Percentiles rank a stretch among this genome's conserved stretches.
Conservation (phyloP, 2,888 invertebrate species). For the Machimus atricapillus region DNA sequence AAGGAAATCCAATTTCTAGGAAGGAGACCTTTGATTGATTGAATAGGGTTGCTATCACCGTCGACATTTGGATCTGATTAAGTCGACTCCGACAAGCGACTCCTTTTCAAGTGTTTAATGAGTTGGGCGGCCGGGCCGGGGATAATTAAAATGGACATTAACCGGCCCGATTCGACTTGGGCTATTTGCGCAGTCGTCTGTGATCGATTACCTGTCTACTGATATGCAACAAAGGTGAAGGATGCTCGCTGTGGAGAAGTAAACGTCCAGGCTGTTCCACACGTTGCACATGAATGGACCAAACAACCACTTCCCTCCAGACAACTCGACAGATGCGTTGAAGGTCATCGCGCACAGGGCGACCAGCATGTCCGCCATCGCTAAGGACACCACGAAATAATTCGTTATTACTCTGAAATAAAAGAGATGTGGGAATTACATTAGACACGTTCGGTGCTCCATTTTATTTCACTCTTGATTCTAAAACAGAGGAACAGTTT, state of each 20-base stretch:
- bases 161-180: not conserved
- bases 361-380: slow-evolving; percentile 92
- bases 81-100: slow-evolving; percentile 3
- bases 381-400: slow-evolving; percentile 94
- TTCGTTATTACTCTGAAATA: slow-evolving; percentile 82
- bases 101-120: not conserved
- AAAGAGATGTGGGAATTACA: not conserved
- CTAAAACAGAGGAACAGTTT: not conserved
- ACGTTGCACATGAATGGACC: slow-evolving; percentile 93
- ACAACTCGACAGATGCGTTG: slow-evolving; percentile 87
- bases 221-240: slow-evolving; percentile 93
- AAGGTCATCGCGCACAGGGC: slow-evolving; percentile 95
- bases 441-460: not conserved
- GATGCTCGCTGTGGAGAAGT: slow-evolving; percentile 92
- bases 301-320: slow-evolving; percentile 84
- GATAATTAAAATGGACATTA: not conserved
- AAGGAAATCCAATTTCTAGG: not conserved
- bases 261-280: slow-evolving; percentile 95
- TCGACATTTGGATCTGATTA: slow-evolving; percentile 10
- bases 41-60: slow-evolving; percentile 5
- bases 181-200: slow-evolving; percentile 54
- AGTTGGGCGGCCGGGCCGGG: not conserved
- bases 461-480: not conserved
- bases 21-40: not conserved
- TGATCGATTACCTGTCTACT: slow-evolving; percentile 69